Percentiles rank a stretch among this genome's conserved stretches.
Evolutionary conservation across 2,113 vertebrate genomes (phyloP).

Genomic region (Salvelinus alpinus): DNA sequence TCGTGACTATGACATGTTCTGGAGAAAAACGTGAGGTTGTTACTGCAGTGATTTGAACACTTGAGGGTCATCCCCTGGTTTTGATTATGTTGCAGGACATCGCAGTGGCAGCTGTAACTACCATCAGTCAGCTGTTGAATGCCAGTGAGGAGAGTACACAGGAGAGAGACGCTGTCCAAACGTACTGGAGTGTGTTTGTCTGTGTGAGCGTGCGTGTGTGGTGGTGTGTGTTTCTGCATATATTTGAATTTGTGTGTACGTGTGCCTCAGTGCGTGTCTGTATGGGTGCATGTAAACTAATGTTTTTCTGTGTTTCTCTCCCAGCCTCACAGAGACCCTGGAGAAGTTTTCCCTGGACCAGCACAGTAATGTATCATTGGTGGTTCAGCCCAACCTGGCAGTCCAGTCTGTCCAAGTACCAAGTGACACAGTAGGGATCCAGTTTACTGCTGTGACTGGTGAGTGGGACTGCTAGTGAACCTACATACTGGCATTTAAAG

Average conservation of each 20-base stretch:
- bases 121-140: background rate
- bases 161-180: background rate
- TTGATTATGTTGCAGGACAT: too few species aligned
- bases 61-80: slow-evolving; percentile 24
- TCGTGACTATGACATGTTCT: slow-evolving; percentile 11
- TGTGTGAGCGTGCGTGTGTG: background rate
- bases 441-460: slow-evolving; percentile 34
- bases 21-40: too few species aligned
- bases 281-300: too few species aligned
- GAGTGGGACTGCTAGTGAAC: background rate
- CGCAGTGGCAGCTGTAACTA: too few species aligned
- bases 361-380: background rate
- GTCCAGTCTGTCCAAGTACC: slow-evolving; percentile 16
- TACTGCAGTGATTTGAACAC: too few species aligned
- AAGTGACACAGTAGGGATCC: slow-evolving; percentile 1
- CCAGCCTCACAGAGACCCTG: slow-evolving; percentile 20
- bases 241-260: background rate
- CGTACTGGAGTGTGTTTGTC: background rate
- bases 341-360: slow-evolving; percentile 20
- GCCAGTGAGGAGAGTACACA: background rate
- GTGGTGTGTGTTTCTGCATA: background rate
- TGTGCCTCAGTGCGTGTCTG: too few species aligned
- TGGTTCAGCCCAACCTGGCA: slow-evolving; percentile 50
- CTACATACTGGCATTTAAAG: background rate
- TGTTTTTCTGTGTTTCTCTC: background rate